Evolutionary conservation across 1,140 invertebrate species (phyloP).

Genomic region (Euwallacea fornicatus): DNA sequence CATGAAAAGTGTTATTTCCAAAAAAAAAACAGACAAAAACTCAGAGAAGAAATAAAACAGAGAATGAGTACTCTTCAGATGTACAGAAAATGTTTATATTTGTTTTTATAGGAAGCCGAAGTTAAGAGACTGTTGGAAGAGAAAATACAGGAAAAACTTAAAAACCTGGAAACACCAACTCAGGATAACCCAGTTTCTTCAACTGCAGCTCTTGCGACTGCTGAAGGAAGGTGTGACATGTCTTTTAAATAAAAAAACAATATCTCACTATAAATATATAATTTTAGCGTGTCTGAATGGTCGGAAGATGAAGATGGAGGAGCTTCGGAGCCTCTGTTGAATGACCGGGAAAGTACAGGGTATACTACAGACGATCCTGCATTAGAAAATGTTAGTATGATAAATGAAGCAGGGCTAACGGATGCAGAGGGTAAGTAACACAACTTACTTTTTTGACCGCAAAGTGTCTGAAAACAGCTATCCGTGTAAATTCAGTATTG

Average conservation of each 20-base stretch:
- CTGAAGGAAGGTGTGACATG: conserved; percentile 35
- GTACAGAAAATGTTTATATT: not conserved
- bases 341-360: conserved; percentile 69
- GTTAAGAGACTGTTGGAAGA: conserved; percentile 57
- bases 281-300: conserved; percentile 74
- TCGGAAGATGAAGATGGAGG: conserved; percentile 69
- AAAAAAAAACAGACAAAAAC: not conserved
- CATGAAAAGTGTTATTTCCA: too few species aligned
- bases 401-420: conserved; percentile 82
- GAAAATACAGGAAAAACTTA: conserved; percentile 51
- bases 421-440: conserved; percentile 69
- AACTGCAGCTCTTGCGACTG: conserved; percentile 14
- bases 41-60: not conserved
- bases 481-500: not conserved
- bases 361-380: conserved; percentile 83
- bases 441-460: too few species aligned
- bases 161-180: conserved; percentile 46
- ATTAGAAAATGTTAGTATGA: conserved; percentile 78
- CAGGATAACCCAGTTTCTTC: conserved; percentile 38
- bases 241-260: not conserved
- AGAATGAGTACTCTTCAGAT: too few species aligned
- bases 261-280: not conserved
- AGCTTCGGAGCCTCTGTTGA: conserved; percentile 59
- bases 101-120: conserved; percentile 56
- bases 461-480: not conserved